Evolutionary conservation across 2,113 vertebrate genomes (phyloP), one percentile per base, ranked within the genome.

Genomic region (Tiliqua scincoides): DNA sequence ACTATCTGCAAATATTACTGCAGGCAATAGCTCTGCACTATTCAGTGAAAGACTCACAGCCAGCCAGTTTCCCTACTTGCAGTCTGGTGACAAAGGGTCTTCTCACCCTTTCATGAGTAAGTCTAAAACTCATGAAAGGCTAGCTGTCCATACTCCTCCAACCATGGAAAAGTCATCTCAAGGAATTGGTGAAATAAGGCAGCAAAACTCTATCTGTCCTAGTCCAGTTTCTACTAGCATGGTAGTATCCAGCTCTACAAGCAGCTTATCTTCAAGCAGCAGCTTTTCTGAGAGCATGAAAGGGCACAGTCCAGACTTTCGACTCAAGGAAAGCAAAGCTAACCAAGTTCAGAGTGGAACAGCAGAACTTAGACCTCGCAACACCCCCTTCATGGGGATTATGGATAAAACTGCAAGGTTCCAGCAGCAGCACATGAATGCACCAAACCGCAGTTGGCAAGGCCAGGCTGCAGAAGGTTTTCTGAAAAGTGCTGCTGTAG

Each of bases 351-450:
- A 94, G 91, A 93, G 95, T 6, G 5, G 95, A 37, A 32, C 89
- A 0, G 74, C 93, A 0, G 99, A 99, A 40, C 97, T 97, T 91
- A 97, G 98, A 79, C 97, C 97, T 27, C 97, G 99, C 82, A 98
- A 90, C 0, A 97, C 97, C 0, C 97, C 97, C 0, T 99, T 99
- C 82, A 99, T 99, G 99, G 99, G 99, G 18, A 95, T 99, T 91
- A 99, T 93, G 88, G 99, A 99, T 92, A 99, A 99, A 96, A 99
- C 97, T 0, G 98, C 98, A 0, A 95, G 99, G 87, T 98, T 98
- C 85, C 98, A 98, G 79, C 97, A 95, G 88, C 97, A 97, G 6
- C 95, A 86, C 15, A 48, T 75, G 40, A 86, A 57, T 59, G 68
- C 78, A 52, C 75, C 94, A 1, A 79, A 81, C 82, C 97, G 98